These are phyloP conservation scores for Lysandra bellargus DNA, from an alignment of 2,888 invertebrate species.

Conservation along the genomic window DNA sequence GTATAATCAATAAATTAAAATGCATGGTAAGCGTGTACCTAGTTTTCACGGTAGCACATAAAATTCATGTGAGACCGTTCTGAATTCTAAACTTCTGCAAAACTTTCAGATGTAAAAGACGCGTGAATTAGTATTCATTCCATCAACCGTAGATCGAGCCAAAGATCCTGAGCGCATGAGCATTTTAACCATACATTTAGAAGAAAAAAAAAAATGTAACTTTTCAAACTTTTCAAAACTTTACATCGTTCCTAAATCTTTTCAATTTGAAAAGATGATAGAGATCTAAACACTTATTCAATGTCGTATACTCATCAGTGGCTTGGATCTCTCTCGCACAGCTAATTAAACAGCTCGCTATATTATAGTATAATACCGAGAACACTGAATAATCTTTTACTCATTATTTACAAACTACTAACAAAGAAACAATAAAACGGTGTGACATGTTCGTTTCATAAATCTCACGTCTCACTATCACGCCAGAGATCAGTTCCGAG, in stretches of 20 bases:
- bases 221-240: neutral
- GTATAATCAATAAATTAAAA: constrained; percentile 9
- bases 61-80: neutral
- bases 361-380: constrained; percentile 17
- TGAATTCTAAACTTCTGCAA: constrained; percentile 19
- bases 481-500: constrained; percentile 27
- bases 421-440: constrained; percentile 28
- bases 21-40: constrained; percentile 5
- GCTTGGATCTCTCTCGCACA: neutral
- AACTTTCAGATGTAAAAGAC: neutral
- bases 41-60: neutral
- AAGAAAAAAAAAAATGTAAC: neutral
- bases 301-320: neutral
- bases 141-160: neutral
- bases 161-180: neutral
- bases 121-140: neutral
- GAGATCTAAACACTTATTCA: neutral
- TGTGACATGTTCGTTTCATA: constrained; percentile 9
- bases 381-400: constrained; percentile 16
- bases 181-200: neutral
- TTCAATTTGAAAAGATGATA: constrained; percentile 9
- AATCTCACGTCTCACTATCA: constrained; percentile 14
- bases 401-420: constrained; percentile 23
- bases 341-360: neutral
- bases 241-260: neutral